Base-by-base conservation (phyloP, 1,140 invertebrate genomes). In the Caenorhabditis tropicalis region DNA sequence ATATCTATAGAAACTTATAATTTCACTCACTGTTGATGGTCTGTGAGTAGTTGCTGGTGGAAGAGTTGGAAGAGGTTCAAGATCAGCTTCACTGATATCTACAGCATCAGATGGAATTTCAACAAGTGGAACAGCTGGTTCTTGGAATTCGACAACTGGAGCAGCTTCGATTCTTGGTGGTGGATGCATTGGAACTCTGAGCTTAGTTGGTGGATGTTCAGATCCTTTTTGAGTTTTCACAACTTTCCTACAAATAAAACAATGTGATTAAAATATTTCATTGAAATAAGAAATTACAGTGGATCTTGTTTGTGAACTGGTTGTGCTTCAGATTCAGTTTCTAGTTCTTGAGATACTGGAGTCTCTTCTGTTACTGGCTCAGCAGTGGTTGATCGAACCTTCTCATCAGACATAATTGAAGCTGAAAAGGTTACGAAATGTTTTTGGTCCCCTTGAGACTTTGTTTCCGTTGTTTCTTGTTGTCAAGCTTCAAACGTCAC, bases 171-270 rank as follows among this genome's bases (percentile, higher is more conserved):
- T n/a, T 74, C 36, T 74, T 74, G 36, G 7, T 74, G 65, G 65
- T 74, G 65, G 65, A 74, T 74, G 65, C 65, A 74, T 74, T 27
- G 65, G 65, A 74, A 46, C 21, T 74, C 65, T 74, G n/a, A 74
- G 12, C 43, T 74, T 74, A 9, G 65, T 43, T 43, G 65, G 36
- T 21, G 36, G 2, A 12, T 3, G 4, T 15, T 74, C 65, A 24
- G 36, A 39, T 65, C 58, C 58, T 46, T 74, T 74, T 21, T 74
- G 33, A 2, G n/a, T 21, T 46, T 74, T 74, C 12, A 74, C 36
- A 12, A 43, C 12, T 43, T 74, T 74, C 36, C 65, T 74, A 74
- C 15, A 74, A 74, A 33, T 21, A 27, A 3, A 24, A 56, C 48
- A 51, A n/a, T 51, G 19, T 27, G 10, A 27, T 10, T 56, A 27